Conservation (phyloP, 2,888 invertebrate genomes). For the Lycocerus yunnanus region DNA sequence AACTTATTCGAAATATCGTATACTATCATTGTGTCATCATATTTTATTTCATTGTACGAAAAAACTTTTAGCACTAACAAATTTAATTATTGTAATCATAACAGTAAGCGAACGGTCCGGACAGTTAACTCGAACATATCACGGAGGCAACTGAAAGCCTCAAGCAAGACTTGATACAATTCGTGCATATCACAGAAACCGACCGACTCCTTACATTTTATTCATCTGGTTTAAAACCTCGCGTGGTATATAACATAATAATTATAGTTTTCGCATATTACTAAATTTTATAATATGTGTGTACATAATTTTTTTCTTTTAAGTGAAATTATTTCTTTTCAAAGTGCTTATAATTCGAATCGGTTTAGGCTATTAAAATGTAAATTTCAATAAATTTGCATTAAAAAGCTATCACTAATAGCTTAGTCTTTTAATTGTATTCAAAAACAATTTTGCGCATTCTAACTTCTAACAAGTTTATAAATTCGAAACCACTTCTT, state of each 20-base stretch:
- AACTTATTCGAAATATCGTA: not conserved
- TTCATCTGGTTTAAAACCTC: slow-evolving; percentile 5
- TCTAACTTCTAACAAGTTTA: not conserved
- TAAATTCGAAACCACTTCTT: not conserved
- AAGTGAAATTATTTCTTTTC: not conserved
- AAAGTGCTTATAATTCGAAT: not conserved
- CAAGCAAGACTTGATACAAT: slow-evolving; percentile 32
- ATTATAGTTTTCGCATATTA: not conserved
- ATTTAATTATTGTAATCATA: not conserved
- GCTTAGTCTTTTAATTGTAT: not conserved
- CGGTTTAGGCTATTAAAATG: not conserved
- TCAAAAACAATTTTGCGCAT: not conserved
- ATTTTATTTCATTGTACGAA: not conserved
- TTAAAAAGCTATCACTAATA: not conserved
- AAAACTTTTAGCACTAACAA: not conserved
- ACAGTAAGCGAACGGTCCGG: slow-evolving; percentile 23
- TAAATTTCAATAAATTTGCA: not conserved
- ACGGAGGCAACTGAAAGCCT: slow-evolving; percentile 39
- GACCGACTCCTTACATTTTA: slow-evolving; percentile 20
- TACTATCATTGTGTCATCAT: not conserved
- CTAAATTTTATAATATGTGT: not conserved
- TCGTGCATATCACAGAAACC: slow-evolving; percentile 31
- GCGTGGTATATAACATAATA: not conserved
- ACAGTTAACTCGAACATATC: slow-evolving; percentile 36
- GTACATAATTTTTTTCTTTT: not conserved